A percentile compares a stretch with the other conserved stretches of the same genome.
phyloP scores from a whole-genome alignment of 2,888 invertebrate genomes.

The Gari tellinella region DNA sequence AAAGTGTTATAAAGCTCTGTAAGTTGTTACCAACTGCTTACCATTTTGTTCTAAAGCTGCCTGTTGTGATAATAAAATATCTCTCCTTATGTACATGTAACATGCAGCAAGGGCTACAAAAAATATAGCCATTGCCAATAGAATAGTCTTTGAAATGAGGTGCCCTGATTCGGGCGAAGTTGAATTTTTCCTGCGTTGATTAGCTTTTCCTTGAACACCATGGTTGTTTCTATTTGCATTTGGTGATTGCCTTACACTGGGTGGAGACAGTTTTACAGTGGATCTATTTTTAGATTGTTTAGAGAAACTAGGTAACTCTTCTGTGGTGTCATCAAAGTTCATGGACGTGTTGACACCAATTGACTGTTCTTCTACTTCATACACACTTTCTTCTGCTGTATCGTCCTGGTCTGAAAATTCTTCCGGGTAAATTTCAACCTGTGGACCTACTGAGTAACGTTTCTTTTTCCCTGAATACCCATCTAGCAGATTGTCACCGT shows the following conservation, averaged over 20 bases:
- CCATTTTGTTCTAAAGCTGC: slow-evolving; percentile 39
- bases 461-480: slow-evolving; percentile 8
- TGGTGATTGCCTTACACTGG: neutral
- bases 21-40: neutral
- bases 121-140: slow-evolving; percentile 68
- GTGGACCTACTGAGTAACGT: neutral
- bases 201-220: slow-evolving; percentile 12
- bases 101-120: slow-evolving; percentile 71
- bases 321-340: slow-evolving; percentile 60
- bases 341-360: slow-evolving; percentile 74
- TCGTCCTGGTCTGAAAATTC: slow-evolving; percentile 74
- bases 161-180: slow-evolving; percentile 24
- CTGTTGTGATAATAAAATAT: slow-evolving; percentile 45
- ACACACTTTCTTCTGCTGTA: slow-evolving; percentile 71
- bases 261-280: slow-evolving; percentile 2
- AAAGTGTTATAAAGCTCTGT: too few species aligned
- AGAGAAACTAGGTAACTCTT: slow-evolving; percentile 30
- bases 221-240: slow-evolving; percentile 20
- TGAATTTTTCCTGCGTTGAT: slow-evolving; percentile 15
- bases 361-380: slow-evolving; percentile 74
- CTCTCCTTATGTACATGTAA: slow-evolving; percentile 66
- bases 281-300: slow-evolving; percentile 3
- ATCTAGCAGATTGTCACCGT: neutral
- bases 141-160: slow-evolving; percentile 68
- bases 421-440: slow-evolving; percentile 54